These are phyloP conservation scores for Charadrius vociferus DNA, from an alignment of 2,113 vertebrate species.

Conservation along the genomic window DNA sequence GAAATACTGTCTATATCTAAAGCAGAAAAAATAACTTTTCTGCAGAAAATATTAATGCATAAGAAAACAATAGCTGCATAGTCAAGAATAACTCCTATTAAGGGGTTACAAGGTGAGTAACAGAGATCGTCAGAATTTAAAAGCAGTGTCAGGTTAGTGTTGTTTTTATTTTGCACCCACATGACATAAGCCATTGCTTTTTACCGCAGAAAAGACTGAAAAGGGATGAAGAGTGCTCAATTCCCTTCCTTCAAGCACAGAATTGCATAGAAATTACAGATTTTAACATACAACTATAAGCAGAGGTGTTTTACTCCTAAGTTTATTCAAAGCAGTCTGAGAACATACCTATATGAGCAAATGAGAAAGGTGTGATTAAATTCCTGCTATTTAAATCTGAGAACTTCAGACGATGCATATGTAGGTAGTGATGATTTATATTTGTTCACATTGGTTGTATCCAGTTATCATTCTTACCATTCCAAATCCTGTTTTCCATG, in stretches of 20 bases:
- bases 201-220: not conserved
- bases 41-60: not conserved
- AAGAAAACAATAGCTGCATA: not conserved
- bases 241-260: not conserved
- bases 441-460: not conserved
- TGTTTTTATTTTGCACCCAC: not conserved
- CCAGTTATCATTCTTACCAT: not conserved
- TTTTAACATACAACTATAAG: not conserved
- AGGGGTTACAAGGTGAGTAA: not conserved
- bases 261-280: not conserved
- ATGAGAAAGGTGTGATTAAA: not conserved
- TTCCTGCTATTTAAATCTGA: not conserved
- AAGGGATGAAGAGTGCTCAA: not conserved
- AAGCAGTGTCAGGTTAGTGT: not conserved
- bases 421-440: not conserved
- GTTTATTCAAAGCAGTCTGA: not conserved
- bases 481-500: not conserved
- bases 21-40: not conserved
- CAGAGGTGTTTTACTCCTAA: not conserved
- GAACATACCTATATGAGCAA: not conserved
- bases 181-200: not conserved
- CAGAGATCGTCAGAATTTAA: not conserved
- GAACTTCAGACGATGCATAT: not conserved
- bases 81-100: not conserved
- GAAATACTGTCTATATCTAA: not conserved